These are phyloP conservation scores for Aurelia aurita DNA, from an alignment of 30 jellyfish, hydroid and myxozoan genomes.

Conservation along the genomic window DNA sequence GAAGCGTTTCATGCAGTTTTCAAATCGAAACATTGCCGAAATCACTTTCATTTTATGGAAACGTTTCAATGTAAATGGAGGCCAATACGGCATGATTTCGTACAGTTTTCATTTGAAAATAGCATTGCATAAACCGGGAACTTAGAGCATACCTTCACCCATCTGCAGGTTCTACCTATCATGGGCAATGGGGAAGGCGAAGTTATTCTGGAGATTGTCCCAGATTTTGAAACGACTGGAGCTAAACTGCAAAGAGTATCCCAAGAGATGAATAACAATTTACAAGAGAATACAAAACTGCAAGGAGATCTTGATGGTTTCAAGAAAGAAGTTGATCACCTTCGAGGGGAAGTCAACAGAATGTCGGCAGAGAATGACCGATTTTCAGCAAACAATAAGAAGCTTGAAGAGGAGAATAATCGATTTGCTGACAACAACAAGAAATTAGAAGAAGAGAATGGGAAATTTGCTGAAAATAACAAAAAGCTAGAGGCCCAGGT, in stretches of 20 bases:
- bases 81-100: too few species aligned
- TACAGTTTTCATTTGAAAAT: too few species aligned
- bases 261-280: conserved; percentile 69
- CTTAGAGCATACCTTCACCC: too few species aligned
- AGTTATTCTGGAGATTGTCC: conserved; percentile 69
- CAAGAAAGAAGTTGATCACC: conserved; percentile 72
- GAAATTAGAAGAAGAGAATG: conserved; percentile 86
- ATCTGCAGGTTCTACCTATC: conserved; percentile 72
- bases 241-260: conserved; percentile 67
- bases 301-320: conserved; percentile 73
- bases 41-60: too few species aligned
- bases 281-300: conserved; percentile 81
- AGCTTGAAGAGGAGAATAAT: too few species aligned
- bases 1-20: too few species aligned
- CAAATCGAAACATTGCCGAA: too few species aligned
- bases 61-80: too few species aligned
- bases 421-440: conserved; percentile 82
- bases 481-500: conserved; percentile 85
- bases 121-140: too few species aligned
- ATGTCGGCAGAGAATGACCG: conserved; percentile 82
- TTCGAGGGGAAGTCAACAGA: conserved; percentile 78
- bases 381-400: too few species aligned
- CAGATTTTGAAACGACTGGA: conserved; percentile 90
- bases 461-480: conserved; percentile 84
- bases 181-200: conserved; percentile 84